These are phyloP conservation scores for Nyctibius grandis DNA, from an alignment of 2,797 vertebrate species.

Conservation along the genomic window DNA sequence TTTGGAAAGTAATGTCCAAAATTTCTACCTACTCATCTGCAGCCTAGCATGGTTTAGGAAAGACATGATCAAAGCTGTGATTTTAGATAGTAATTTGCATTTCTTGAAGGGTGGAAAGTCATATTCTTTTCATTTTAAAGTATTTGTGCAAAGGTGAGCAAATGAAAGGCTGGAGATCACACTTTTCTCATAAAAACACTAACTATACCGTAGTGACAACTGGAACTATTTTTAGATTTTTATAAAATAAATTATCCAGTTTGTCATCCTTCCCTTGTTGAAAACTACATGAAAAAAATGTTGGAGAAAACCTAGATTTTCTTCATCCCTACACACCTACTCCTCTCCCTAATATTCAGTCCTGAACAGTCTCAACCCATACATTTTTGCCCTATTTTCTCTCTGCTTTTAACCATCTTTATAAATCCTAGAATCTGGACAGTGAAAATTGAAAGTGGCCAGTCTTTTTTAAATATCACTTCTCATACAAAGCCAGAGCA, in stretches of 20 bases:
- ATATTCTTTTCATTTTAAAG: not conserved
- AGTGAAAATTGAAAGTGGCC: not conserved
- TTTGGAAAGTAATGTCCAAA: not conserved
- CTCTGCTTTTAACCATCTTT: not conserved
- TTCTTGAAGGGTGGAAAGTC: not conserved
- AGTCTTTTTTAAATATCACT: not conserved
- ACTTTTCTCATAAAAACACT: not conserved
- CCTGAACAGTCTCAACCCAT: not conserved
- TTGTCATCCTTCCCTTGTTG: not conserved
- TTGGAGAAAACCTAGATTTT: not conserved
- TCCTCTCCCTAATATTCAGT: not conserved
- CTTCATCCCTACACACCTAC: not conserved
- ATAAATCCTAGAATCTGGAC: not conserved
- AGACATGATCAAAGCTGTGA: not conserved
- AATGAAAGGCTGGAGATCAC: not conserved
- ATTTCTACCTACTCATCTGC: not conserved
- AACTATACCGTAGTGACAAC: not conserved
- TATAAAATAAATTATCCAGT: not conserved
- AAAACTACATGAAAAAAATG: not conserved
- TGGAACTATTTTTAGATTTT: not conserved
- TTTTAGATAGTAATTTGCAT: not conserved
- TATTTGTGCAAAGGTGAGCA: not conserved
- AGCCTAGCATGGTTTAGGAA: not conserved
- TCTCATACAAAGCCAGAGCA: not conserved
- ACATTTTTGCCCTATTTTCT: not conserved